Evolutionary conservation across 2,888 invertebrate genomes (phyloP), one percentile per base, ranked within the genome.

Genomic region (Drosophila gaucha): DNA sequence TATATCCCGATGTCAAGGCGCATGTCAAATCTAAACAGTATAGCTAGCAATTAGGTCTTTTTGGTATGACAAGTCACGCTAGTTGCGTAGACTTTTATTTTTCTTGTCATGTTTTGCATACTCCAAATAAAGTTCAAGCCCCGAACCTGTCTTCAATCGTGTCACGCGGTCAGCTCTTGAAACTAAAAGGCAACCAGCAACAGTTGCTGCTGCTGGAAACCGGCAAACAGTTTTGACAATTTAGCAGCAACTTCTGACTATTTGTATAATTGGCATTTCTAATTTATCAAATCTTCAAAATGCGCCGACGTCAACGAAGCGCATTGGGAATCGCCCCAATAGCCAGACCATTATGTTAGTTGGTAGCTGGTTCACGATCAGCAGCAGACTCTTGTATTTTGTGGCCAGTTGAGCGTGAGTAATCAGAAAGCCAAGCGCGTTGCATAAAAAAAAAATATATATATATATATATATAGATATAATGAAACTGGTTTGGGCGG

Each of bases 261-360:
- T 85, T 85, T 86, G 85, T 86, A 82, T 86, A 85, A 86, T 85
- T 85, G 84, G 87, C 84, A 86, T 80, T 82, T 85, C 84, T 86
- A 86, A 85, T 86, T 84, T 82, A 80, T 78, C 70, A 74, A 73
- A 74, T 78, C 74, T 74, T 74, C 75, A 78, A 67, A 68, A 78
- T 72, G 60, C 63, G 67, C 68, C 78, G 73, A 66, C 70, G 55
- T 73, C 66, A 69, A 58, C 65, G 59, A 44, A 47, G 55, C 63
- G 74, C 67, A 71, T 35, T 46, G 74, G 49, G 54, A 66, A 59
- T 65, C 74, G 64, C 56, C 57, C 49, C 46, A 10, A 31, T 46
- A 22, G 46, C 4, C 33, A 65, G 76, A 78, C 76, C 73, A 86
- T 86, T 80, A 80, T 70, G 66, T 28, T 41, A 65, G 73, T 67